Evolutionary conservation across 2,113 vertebrate species (phyloP), one percentile per base, ranked within the genome.

Genomic region (Ranitomeya imitator): DNA sequence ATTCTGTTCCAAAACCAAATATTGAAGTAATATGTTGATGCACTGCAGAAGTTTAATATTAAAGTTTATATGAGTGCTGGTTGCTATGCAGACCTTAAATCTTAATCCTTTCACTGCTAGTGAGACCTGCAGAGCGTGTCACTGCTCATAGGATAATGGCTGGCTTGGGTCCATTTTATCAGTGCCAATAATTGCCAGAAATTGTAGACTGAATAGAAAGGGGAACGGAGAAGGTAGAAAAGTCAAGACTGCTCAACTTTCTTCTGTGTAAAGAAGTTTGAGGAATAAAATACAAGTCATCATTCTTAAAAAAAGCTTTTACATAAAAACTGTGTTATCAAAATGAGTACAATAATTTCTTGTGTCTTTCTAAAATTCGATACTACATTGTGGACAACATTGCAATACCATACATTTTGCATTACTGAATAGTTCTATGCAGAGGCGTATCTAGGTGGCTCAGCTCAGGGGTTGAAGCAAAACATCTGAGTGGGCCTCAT

Each of bases 121-220:
- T 83, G 82, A 89, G 87, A 89, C 81, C 73, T 89, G 81, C 87
- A 79, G 81, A 89, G 87, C 61, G 82, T 85, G 87, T 89, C 81
- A 79, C 87, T 71, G 73, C 45, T 89, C 82, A 78, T 84, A 89
- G 87, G 73, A 89, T 89, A 89, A 89, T 89, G 82, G 81, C 54
- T 89, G 87, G 87, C 87, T 85, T 69, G 23, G 71, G 15, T 89
- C 87, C 87, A 89, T 84, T 89, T 85, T 89, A 89, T 85, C 82
- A 89, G 74, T 89, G 87, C 81, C 87, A 89, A 85, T 89, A 89
- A 89, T 89, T 89, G 87, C 87, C 45, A 69, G 74, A 89, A 85
- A 89, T 85, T 85, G 82, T 65, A 79, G 87, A 63, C 83, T 85
- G 63, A 37, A 77, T 37, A 60, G 52, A 61, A 67, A 79, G 65